Evolutionary conservation across 2,797 vertebrate genomes (phyloP), one percentile per base, ranked within the genome.

Genomic region (Gadopsis bispinosus): DNA sequence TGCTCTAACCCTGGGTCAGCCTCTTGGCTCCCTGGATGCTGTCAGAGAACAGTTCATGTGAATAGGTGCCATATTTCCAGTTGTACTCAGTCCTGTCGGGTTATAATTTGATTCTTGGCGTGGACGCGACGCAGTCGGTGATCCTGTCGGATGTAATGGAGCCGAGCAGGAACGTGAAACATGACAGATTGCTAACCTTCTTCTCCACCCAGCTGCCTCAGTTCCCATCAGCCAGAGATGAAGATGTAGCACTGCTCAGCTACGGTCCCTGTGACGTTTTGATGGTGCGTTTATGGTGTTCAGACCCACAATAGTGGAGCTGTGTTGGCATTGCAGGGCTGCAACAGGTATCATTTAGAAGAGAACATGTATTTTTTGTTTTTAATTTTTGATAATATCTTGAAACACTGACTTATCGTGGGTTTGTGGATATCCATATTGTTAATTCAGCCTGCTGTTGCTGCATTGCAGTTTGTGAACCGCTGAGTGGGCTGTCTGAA

Each of bases 61-160:
- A 74, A 60, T 19, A 73, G 26, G 56, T 70, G 54, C 39, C 29
- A 33, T 66, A 19, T 77, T 72, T 79, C 33, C 66, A 39, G 29
- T 56, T 59, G 37, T 31, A 45, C 47, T 70, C 14, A 4, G 29
- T 29, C 39, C 75, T 71, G 58, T 71, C 16, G 2, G 66, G 76
- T 77, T 58, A 43, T 85, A 65, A 71, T 81, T 75, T 54, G 39
- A 82, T 73, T 78, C 33, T 60, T 53, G 19, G 35, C 31, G 11
- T 59, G 3, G 65, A 66, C 67, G 62, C 22, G 7, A 73, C 41
- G 43, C 64, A 58, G 73, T 54, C 22, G 19, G 37, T 59, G 39
- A 55, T 83, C 67, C 73, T 70, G 69, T 87, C 77, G 29, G 73
- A 69, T 75, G 84, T 72, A 74, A 79, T 69, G 63, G 50, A 58